Evolutionary conservation across 2,797 vertebrate species (phyloP), one percentile per base, ranked within the genome.

Genomic region (Cyprinella venusta): DNA sequence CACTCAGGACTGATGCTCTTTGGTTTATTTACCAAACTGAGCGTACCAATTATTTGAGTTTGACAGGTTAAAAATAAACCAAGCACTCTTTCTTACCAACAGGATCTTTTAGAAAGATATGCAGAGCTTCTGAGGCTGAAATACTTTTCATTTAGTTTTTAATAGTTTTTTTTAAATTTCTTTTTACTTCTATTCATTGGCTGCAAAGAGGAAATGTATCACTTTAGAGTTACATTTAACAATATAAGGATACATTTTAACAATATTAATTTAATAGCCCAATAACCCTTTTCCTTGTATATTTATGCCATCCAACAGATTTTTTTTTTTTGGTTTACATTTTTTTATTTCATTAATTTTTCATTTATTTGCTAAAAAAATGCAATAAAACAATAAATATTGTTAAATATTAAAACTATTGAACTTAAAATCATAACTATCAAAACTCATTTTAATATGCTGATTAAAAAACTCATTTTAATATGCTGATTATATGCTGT

Each of bases 41-140:
- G 52, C 24, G 15, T 59, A 76, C 13, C 15, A 48, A 48, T 48
- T 59, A 61, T 1, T 13, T 2, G n/a, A 40, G 54, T 13, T 15
- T 6, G 72, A 38, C 18, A 6, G 12, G 33, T 42, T 61, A 61
- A 26, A 76, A 76, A 76, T 76, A 61, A 76, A 76, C 54, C 36
- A 10, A 76, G 33, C 54, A 6, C 13, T 42, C 67, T 59, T 56
- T 21, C 52, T 40, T 16, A 26, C 24, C 2, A 16, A 16, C 24
- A 18, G 6, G 36, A 61, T 42, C 15, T 5, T 42, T 61, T n/a
- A 61, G 30, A 24, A 38, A 19, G 19, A 56, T 54, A 33, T 54
- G 48, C 15, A 30, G 48, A 74, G 19, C 30, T 36, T 48, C 71
- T 54, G 19, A 0, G 2, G 30, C 48, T n/a, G 18, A 36, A 18